Base-by-base conservation (phyloP, 2,113 vertebrate genomes). In the Antigone vipio region DNA sequence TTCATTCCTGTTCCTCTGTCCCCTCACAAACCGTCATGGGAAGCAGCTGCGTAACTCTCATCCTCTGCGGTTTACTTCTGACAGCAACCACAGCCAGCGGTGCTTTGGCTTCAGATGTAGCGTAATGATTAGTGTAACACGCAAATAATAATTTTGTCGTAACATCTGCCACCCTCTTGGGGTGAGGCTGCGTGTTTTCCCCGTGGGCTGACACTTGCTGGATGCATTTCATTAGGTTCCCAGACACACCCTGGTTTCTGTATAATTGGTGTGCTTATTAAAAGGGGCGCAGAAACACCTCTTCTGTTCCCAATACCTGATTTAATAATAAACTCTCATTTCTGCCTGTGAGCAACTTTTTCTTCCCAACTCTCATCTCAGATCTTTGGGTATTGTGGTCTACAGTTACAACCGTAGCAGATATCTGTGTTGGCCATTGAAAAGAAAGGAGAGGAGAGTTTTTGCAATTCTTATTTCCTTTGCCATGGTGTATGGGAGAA, bases 231-330 rank as follows among this genome's bases (percentile, higher is more conserved):
- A 26, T 92, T 74, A 80, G 84, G 91, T 97, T 97, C 97, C 93
- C 97, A 97, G 96, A 85, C 97, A 97, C 97, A 95, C 97, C 97
- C 95, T 93, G 68, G 60, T 94, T 93, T 96, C 94, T 95, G 60
- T 97, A 76, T 96, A 97, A 96, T 96, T 90, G 76, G 64, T 86
- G 82, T 90, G 87, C 84, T 96, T 83, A 79, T 88, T 93, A 93
- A 93, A 92, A 91, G 58, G 56, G 35, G 60, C 91, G 50, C 63
- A 92, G 83, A 84, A 90, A 92, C 66, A 71, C 45, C 47, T 84
- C 67, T 92, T 76, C 47, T 88, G 47, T 81, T 93, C 69, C 79
- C 40, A 92, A 81, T 94, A 86, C 60, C 40, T 67, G 42, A 63
- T 78, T 71, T 81, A 95, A 66, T 80, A 92, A 62, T 67, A 67